These are phyloP conservation scores for Styela clava DNA, from an alignment of 23 tunicate species.

Conservation along the genomic window DNA sequence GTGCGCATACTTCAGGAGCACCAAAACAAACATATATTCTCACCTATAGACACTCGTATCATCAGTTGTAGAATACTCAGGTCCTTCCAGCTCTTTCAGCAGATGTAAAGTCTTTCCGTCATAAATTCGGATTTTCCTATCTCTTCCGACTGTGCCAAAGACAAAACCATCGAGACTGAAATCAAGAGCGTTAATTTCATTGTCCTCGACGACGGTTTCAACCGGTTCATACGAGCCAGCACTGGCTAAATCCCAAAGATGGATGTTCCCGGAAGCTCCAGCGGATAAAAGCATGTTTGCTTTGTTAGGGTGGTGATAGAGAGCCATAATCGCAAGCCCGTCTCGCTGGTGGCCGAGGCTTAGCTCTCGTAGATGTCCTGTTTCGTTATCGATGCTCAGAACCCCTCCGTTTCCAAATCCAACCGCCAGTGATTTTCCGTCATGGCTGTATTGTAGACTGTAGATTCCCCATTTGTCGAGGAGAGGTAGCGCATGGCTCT, in stretches of 20 bases:
- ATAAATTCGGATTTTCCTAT: slow-evolving; percentile 63
- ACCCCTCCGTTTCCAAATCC: slow-evolving; percentile 89
- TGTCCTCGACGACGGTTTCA: slow-evolving; percentile 37
- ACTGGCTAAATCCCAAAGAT: slow-evolving; percentile 29
- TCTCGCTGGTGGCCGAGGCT: slow-evolving; percentile 35
- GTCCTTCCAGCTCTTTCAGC: slow-evolving; percentile 35
- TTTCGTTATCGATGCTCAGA: slow-evolving; percentile 8
- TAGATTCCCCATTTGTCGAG: slow-evolving; percentile 63
- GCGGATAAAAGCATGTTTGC: slow-evolving; percentile 29
- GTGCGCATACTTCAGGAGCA: too few relatives aligned
- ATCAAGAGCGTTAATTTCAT: slow-evolving; percentile 75
- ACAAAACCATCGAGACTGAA: slow-evolving; percentile 40
- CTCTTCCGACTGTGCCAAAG: slow-evolving; percentile 85
- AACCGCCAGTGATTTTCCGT: slow-evolving; percentile 58
- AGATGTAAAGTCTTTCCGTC: slow-evolving; percentile 43
- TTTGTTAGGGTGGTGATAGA: slow-evolving; percentile 26
- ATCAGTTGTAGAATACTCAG: slow-evolving; percentile 57
- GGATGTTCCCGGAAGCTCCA: slow-evolving; percentile 49
- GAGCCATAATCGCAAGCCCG: slow-evolving; percentile 52
- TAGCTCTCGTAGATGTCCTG: slow-evolving; percentile 10
- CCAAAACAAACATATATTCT: background rate
- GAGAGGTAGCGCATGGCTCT: slow-evolving; percentile 15
- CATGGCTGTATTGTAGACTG: slow-evolving; percentile 37
- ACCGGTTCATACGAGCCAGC: slow-evolving; percentile 22
- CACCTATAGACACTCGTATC: slow-evolving; percentile 9